Percentiles rank a stretch among this genome's conserved stretches.
Evolutionary conservation across 2,113 vertebrate species (phyloP).

Genomic region (Campylomormyrus numenius): DNA sequence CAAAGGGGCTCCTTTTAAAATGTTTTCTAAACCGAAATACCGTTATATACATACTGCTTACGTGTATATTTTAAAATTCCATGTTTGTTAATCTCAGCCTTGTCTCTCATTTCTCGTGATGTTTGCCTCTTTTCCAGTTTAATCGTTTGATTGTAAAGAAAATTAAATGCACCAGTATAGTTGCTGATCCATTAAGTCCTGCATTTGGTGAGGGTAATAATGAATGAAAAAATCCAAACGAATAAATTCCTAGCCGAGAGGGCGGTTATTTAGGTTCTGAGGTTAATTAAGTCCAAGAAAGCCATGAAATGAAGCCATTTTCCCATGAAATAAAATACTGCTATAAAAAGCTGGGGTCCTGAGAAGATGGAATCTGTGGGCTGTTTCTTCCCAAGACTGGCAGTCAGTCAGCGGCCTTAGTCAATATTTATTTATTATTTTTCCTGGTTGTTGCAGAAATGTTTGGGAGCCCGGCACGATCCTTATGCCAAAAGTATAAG

Average conservation of each 20-base stretch:
- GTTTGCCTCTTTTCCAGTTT: background rate
- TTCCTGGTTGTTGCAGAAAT: background rate
- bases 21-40: background rate
- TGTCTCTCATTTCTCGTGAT: background rate
- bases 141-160: background rate
- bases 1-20: background rate
- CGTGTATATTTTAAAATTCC: background rate
- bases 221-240: background rate
- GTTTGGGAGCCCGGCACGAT: background rate
- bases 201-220: background rate
- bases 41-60: background rate
- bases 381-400: background rate
- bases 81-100: background rate
- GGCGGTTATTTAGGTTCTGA: background rate
- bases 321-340: conserved; percentile 4
- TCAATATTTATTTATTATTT: background rate
- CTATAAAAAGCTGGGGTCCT: conserved; percentile 11
- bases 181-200: background rate
- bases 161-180: background rate
- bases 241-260: background rate
- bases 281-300: background rate
- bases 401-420: background rate
- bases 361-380: background rate
- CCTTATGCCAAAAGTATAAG: background rate
- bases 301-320: background rate